Evolutionary conservation across 2,797 vertebrate species (phyloP), one percentile per base, ranked within the genome.

Genomic region (Mus minutoides): DNA sequence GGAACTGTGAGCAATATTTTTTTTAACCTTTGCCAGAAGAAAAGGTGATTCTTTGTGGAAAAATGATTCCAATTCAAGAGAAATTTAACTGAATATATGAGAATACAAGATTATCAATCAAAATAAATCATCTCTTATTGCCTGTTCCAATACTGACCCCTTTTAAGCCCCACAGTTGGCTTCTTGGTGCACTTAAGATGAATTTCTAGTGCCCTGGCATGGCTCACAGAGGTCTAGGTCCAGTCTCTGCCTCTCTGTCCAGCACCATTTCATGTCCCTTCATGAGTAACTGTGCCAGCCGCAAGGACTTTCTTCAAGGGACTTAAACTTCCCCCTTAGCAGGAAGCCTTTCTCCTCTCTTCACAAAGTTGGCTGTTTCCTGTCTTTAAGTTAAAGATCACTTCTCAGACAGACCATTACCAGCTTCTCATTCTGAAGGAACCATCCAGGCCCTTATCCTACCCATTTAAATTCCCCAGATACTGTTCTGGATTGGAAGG

Each of bases 61-160:
- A 97, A 26, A 5, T 71, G 37, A 76, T 86, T 92, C 52, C 75
- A 76, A 43, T 89, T 75, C 86, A 92, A 79, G 60, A 94, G 31
- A 75, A 91, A 40, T 52, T 37, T 85, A 58, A 85, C 77, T 26
- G 24, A 52, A 46, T 73, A 6, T 75, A 58, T 19, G 40, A 46
- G 31, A 83, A 75, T 64, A 69, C 64, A 78, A 79, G 52, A 80
- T 29, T 73, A 22, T 71, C 52, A 34, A 6, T 60, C 22, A 34
- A 76, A 76, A 26, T 37, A 76, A 86, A 31, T 54, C 16, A 0
- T 80, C 24, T 49, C 19, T 80, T 60, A 67, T 49, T 52, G 73
- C 43, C n/a, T 83, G 0, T 34, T n/a, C n/a, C 37, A 71, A 19
- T 14, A 8, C 43, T 24, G 19, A 5, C 37, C 37, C 9, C 64